Evolutionary conservation across 2,113 vertebrate species (phyloP), one percentile per base, ranked within the genome.

Genomic region (Phaetusa simplex): DNA sequence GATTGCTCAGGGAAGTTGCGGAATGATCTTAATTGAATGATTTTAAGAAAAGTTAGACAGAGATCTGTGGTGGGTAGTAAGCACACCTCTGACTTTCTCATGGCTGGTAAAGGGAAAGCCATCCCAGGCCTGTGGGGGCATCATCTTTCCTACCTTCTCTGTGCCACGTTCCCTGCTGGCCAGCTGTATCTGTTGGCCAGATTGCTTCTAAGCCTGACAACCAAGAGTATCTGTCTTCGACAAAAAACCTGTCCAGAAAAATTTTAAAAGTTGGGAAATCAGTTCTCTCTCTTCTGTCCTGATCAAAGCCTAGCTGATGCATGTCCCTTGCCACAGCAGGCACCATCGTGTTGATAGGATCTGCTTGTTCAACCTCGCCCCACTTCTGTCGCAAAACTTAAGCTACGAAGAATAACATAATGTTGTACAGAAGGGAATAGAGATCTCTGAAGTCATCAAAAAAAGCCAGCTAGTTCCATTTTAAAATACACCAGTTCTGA

Each of bases 371-470:
- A 2, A 61, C 30, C 45, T 72, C 49, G 49, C 49, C 23, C 8
- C 5, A 66, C 42, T 91, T 82, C 58, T 72, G 18, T 45, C 58
- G 91, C 78, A 79, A 91, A 95, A 87, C 42, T 34, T 85, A 87
- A 66, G 67, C 82, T 45, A 73, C 5, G 26, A 93, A 73, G 82
- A 88, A 62, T 50, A 92, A 78, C 69, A 84, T 11, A 47, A 78
- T 0, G 2, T 21, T 82, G n/a, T 92, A 76, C n/a, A 70, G 67
- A 23, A 89, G 50, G 66, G 67, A 94, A 94, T 10, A 85, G 56
- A 72, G 52, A 87, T 65, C 89, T 93, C 84, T 55, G 36, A 91
- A 88, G 65, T 94, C 24, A 81, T 76, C 32, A 72, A 91, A 93
- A 95, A 95, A 93, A 52, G 24, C 15, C 27, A 89, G 19, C 34